Evolutionary conservation across 2,113 vertebrate species (phyloP).

Genomic region (Microtus montanus): DNA sequence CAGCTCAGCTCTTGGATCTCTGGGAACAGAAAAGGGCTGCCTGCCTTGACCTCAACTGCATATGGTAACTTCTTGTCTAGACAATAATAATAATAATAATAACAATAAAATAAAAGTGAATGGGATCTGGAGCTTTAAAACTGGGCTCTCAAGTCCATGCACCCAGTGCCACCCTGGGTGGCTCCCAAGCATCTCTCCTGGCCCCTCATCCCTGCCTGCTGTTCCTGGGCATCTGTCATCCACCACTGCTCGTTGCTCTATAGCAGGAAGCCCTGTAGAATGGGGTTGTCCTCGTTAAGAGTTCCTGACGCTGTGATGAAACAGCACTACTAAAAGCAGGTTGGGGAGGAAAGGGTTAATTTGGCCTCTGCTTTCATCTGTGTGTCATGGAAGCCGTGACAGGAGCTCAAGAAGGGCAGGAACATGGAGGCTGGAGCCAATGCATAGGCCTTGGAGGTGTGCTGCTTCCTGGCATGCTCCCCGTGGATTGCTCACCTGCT

Average conservation of each 20-base stretch:
- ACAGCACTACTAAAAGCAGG: neutral
- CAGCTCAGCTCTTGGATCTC: neutral
- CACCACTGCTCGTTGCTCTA: no score
- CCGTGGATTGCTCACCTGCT: neutral
- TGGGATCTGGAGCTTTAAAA: neutral
- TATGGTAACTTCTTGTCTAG: neutral
- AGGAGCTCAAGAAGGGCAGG: neutral
- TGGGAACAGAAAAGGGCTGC: neutral
- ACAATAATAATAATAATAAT: no score
- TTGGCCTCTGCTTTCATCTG: no score
- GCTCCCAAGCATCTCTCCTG: no score
- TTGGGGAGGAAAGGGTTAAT: neutral
- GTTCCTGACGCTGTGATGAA: neutral
- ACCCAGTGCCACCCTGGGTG: no score
- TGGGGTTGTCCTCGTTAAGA: neutral
- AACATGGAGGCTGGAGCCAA: neutral
- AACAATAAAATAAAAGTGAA: neutral
- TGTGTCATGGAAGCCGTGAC: neutral
- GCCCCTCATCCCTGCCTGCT: neutral
- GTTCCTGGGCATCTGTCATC: neutral
- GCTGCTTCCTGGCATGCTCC: neutral
- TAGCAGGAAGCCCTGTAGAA: neutral
- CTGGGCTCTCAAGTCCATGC: neutral
- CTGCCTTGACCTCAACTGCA: neutral
- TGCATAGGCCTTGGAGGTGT: neutral